phyloP scores from a whole-genome alignment of 2,113 vertebrate species.

The Corapipo altera region DNA sequence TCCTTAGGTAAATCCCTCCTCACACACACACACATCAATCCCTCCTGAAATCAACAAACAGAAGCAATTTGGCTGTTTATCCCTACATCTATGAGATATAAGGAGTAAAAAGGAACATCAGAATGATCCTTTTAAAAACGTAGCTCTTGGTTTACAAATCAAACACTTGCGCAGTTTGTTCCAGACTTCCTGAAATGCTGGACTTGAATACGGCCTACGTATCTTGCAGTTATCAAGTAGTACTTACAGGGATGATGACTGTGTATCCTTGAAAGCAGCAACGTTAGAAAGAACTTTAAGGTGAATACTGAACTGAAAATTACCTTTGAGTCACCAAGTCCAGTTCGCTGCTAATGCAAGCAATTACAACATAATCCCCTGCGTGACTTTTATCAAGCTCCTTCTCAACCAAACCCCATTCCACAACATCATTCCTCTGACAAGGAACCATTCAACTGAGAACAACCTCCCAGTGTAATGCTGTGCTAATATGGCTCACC shows the following conservation, averaged over 20 bases:
- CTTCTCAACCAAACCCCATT: neutral
- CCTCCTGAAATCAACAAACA: neutral
- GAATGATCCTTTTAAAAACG: neutral
- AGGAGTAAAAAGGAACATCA: neutral
- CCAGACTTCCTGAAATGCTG: neutral
- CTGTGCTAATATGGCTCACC: neutral
- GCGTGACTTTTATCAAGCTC: neutral
- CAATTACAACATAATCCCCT: neutral
- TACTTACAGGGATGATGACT: neutral
- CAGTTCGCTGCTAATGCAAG: neutral
- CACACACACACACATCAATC: neutral
- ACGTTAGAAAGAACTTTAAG: neutral
- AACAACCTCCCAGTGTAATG: neutral
- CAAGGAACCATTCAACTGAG: neutral
- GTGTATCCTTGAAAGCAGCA: slow-evolving; percentile 3
- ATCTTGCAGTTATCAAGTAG: neutral
- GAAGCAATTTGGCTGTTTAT: neutral
- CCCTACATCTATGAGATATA: neutral
- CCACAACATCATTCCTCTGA: neutral
- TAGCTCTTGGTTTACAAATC: neutral
- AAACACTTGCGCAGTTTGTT: neutral
- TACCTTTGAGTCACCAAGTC: neutral
- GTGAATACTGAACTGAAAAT: neutral
- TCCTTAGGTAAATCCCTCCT: neutral
- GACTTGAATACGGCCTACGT: neutral